phyloP scores from a whole-genome alignment of 2,113 vertebrate species.

The Oenanthe oenanthe region DNA sequence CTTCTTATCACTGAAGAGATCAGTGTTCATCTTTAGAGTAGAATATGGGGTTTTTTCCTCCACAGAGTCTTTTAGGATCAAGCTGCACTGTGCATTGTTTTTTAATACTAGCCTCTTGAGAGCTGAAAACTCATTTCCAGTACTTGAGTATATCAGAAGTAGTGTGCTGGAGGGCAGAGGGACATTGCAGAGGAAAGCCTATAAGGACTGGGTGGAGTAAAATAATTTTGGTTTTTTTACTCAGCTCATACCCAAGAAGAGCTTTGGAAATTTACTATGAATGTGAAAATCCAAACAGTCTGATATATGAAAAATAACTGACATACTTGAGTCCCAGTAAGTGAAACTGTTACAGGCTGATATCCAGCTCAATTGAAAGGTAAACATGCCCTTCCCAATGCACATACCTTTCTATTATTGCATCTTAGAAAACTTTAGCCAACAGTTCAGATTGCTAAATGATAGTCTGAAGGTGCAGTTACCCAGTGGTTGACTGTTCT shows the following conservation, averaged over 20 bases:
- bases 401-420: conserved; percentile 31
- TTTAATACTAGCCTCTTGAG: not conserved
- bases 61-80: not conserved
- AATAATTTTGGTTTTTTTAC: not conserved
- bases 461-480: not conserved
- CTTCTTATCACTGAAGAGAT: not conserved
- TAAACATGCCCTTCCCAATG: conserved; percentile 40
- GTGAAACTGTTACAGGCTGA: not conserved
- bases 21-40: not conserved
- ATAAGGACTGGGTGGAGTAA: not conserved
- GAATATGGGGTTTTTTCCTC: not conserved
- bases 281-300: not conserved
- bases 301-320: not conserved
- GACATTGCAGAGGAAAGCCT: not conserved
- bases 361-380: not conserved
- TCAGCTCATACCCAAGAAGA: not conserved
- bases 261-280: not conserved
- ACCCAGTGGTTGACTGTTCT: not conserved
- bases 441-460: not conserved
- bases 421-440: conserved; percentile 38
- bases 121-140: not conserved
- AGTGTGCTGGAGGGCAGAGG: not conserved
- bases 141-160: not conserved
- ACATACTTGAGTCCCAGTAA: not conserved
- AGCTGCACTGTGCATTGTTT: not conserved